Evolutionary conservation across 1,140 invertebrate species (phyloP).

Genomic region (Bombus vancouverensis): DNA sequence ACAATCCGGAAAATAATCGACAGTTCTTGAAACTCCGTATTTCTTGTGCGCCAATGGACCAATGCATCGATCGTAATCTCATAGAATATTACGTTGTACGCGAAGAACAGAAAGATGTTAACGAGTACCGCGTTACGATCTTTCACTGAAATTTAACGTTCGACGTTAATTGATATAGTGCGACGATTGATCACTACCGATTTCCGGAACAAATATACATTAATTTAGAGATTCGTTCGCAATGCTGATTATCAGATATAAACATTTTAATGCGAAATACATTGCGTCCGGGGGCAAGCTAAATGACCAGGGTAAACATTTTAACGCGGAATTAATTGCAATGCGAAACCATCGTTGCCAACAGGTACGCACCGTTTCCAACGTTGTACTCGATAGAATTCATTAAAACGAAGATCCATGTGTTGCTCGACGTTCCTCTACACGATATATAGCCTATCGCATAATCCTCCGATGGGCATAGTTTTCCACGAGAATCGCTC

Average conservation of each 20-base stretch:
- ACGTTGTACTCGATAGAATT: neutral
- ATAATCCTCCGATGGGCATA: neutral
- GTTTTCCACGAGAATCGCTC: neutral
- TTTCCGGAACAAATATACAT: conserved; percentile 26
- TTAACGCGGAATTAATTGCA: conserved; percentile 35
- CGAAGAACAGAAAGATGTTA: neutral
- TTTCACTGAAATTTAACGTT: conserved; percentile 1
- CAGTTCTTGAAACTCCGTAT: neutral
- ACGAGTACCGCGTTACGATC: conserved; percentile 4
- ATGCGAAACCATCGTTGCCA: neutral
- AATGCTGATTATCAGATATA: conserved; percentile 19
- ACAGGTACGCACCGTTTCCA: neutral
- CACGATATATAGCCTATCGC: neutral
- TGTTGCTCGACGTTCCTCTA: neutral
- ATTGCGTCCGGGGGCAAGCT: neutral
- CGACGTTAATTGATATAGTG: conserved; percentile 18
- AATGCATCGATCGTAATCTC: neutral
- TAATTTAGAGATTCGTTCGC: conserved; percentile 22
- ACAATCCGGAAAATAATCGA: neutral
- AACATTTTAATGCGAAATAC: conserved; percentile 39
- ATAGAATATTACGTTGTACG: neutral
- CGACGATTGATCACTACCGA: neutral
- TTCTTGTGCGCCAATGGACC: too few species aligned
- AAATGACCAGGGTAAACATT: conserved; percentile 33
- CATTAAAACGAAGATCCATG: neutral